phyloP scores from a whole-genome alignment of 2,797 vertebrate species.

The Cygnus olor region DNA sequence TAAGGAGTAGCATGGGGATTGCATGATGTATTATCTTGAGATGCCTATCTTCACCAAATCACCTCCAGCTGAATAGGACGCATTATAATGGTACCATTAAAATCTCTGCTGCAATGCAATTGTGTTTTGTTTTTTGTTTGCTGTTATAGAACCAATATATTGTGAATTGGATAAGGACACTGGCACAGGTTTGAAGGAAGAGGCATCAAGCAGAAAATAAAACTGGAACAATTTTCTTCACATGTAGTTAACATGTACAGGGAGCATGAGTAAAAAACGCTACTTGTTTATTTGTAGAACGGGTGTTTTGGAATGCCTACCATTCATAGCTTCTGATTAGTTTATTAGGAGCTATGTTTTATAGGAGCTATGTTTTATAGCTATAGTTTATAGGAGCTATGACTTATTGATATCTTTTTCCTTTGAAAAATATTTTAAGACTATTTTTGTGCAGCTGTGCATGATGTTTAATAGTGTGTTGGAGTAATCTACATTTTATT shows the following conservation, averaged over 20 bases:
- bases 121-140: not conserved
- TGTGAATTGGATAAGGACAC: not conserved
- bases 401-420: not conserved
- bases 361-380: too few species aligned
- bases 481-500: not conserved
- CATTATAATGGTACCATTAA: not conserved
- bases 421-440: not conserved
- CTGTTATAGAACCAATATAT: not conserved
- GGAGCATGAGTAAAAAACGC: conserved; percentile 15
- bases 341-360: not conserved
- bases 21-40: conserved; percentile 64
- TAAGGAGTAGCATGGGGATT: conserved; percentile 60
- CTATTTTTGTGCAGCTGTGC: conserved; percentile 22
- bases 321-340: not conserved
- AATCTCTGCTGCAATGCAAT: not conserved
- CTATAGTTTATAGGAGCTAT: not conserved
- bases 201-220: conserved; percentile 45
- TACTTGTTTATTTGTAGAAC: not conserved
- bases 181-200: conserved; percentile 57
- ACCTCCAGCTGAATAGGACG: conserved; percentile 2
- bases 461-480: conserved; percentile 24
- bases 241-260: not conserved
- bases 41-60: conserved; percentile 66
- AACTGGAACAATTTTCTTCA: conserved; percentile 10
- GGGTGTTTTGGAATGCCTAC: not conserved